Evolutionary conservation across 2,888 invertebrate genomes (phyloP).

Genomic region (Sminthurinus aureus): DNA sequence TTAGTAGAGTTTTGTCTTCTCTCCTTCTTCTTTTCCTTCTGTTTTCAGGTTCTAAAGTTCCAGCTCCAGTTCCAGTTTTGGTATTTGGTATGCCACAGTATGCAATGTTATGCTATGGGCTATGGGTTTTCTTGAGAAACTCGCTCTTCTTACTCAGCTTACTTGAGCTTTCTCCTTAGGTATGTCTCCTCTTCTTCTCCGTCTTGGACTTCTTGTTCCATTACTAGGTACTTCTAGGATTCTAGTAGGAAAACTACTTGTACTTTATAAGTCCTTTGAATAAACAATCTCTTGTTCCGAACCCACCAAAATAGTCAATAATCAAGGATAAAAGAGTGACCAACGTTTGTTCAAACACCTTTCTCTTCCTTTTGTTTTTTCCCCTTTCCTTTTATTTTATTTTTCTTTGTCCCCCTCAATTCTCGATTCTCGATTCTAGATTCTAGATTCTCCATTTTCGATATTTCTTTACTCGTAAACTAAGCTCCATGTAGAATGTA

Average conservation of each 20-base stretch:
- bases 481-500: too few species aligned
- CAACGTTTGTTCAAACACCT: slow-evolving; percentile 10
- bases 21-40: neutral
- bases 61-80: neutral
- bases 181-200: too few species aligned
- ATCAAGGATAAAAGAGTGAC: slow-evolving; percentile 18
- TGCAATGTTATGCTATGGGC: too few species aligned
- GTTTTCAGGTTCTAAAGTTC: neutral
- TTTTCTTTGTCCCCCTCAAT: slow-evolving; percentile 1
- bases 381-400: neutral
- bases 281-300: neutral
- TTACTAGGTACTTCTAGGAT: too few species aligned
- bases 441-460: neutral
- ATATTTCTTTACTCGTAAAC: too few species aligned
- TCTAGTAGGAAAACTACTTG: too few species aligned
- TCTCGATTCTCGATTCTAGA: neutral
- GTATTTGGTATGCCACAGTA: too few species aligned
- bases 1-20: neutral
- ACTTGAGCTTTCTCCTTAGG: too few species aligned
- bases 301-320: slow-evolving; percentile 17
- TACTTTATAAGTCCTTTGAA: too few species aligned
- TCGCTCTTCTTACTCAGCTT: too few species aligned
- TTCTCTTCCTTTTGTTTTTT: neutral
- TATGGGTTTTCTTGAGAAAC: too few species aligned
- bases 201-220: too few species aligned